These are phyloP conservation scores for Marasmarcha lunaedactyla DNA, from an alignment of 2,888 invertebrate genomes.

Conservation along the genomic window DNA sequence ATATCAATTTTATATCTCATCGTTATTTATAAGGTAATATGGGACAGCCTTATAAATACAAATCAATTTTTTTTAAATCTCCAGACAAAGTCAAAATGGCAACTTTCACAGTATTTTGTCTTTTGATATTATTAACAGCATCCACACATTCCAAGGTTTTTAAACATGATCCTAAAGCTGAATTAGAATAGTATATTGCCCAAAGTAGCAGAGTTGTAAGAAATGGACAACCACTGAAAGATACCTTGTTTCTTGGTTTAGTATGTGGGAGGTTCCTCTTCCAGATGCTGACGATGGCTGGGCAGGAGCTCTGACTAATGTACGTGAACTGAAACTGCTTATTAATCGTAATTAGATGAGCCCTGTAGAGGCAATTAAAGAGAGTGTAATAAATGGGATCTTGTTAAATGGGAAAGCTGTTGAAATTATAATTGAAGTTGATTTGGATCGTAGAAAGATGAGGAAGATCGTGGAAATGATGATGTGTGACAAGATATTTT, in stretches of 20 bases:
- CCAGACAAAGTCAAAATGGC: too few relatives aligned
- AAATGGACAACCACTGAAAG: slow-evolving; percentile 48
- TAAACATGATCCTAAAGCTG: too few relatives aligned
- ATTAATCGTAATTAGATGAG: slow-evolving; percentile 31
- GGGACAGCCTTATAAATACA: too few relatives aligned
- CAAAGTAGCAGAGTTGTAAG: slow-evolving; percentile 43
- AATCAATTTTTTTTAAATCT: too few relatives aligned
- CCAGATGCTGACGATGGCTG: slow-evolving; percentile 52
- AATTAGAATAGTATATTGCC: slow-evolving; percentile 40
- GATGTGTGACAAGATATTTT: slow-evolving; percentile 48
- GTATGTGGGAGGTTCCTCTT: slow-evolving; percentile 48
- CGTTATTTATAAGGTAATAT: too few relatives aligned
- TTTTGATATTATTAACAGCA: too few relatives aligned
- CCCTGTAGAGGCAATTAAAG: slow-evolving; percentile 38
- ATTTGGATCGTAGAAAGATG: too few relatives aligned
- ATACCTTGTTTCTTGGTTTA: slow-evolving; percentile 50
- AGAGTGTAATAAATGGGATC: slow-evolving; percentile 21
- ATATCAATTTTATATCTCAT: too few relatives aligned
- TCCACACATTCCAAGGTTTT: too few relatives aligned
- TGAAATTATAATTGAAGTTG: slow-evolving; percentile 35
- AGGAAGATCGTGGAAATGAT: slow-evolving; percentile 32
- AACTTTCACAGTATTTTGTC: too few relatives aligned
- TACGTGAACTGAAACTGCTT: slow-evolving; percentile 26
- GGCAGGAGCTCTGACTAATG: slow-evolving; percentile 51
- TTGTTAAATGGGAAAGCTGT: slow-evolving; percentile 31